Evolutionary conservation across 2,888 invertebrate species (phyloP).

Genomic region (Allophyes oxyacanthae): DNA sequence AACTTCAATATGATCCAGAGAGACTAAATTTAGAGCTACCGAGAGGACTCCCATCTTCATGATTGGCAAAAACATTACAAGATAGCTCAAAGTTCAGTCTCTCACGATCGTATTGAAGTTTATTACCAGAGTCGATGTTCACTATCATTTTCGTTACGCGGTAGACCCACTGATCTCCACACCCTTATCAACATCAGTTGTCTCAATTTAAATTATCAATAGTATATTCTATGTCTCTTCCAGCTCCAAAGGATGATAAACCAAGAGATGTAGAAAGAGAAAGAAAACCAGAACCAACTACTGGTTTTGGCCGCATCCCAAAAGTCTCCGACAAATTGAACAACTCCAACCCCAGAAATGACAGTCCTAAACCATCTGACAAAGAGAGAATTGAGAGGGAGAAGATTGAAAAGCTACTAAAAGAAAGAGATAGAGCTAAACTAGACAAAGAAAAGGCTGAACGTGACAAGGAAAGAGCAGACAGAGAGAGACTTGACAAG

Average conservation of each 20-base stretch:
- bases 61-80: no score
- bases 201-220: neutral
- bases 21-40: no score
- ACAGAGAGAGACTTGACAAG: constrained; percentile 78
- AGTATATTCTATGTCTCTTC: constrained; percentile 44
- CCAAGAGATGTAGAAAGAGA: constrained; percentile 65
- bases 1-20: no score
- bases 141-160: no score
- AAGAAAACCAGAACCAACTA: constrained; percentile 69
- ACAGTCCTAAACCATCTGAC: constrained; percentile 66
- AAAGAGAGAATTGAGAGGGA: constrained; percentile 66
- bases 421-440: constrained; percentile 59
- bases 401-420: constrained; percentile 63
- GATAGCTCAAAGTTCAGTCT: no score
- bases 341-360: constrained; percentile 59
- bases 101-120: no score
- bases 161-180: no score
- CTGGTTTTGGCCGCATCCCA: constrained; percentile 84
- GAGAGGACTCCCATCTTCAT: no score
- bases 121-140: no score
- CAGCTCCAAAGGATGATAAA: constrained; percentile 69
- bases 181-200: no score
- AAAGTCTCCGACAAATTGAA: constrained; percentile 82
- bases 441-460: constrained; percentile 65
- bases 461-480: constrained; percentile 71